Base-by-base conservation (phyloP, 2,113 vertebrate species). In the Lethenteron reissneri region DNA sequence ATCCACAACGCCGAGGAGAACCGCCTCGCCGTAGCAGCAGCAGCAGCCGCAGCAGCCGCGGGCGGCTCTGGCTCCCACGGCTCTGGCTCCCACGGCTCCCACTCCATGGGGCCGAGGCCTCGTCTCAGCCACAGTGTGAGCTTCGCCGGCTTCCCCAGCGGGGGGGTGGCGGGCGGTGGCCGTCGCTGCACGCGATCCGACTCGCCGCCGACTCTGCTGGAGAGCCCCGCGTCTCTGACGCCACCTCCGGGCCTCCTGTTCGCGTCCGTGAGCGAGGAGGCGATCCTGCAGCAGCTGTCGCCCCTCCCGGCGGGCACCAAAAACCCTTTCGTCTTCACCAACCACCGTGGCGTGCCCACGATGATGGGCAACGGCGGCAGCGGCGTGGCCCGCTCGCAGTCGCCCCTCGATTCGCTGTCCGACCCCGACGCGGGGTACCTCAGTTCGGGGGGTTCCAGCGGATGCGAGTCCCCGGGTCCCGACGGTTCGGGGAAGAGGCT, bases 51-150 rank as follows among this genome's bases (percentile, higher is more conserved):
- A 6, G 41, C 41, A 41, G 41, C 41, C 41, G 41, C 41, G 41
- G 41, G 41, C 41, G 41, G 41, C 41, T 41, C 41, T 41, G 41
- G 41, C 41, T 41, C 41, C 5, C 41, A 41, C 41, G 41, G 41
- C 41, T 41, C 41, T 41, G 25, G 25, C 25, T 41, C 41, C 41
- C 41, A 41, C 41, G 41, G 41, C 41, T 41, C 41, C 6, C 41
- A 41, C 41, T 6, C 5, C 41, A 41, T 41, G 57, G 12, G 13
- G n/a, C 89, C 92, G 71, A 80, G 87, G 73, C 92, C 92, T n/a
- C 85, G 90, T 15, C 88, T 97, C 78, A 90, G 92, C 78, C 92
- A 97, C 84, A 96, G 92, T 84, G 94, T 89, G 84, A 96, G 92
- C 81, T 96, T 97, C 3, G 88, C 92, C 8, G 89, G 92, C 71